Conservation (phyloP, 2,797 vertebrate genomes). For the Acanthornis magna region DNA sequence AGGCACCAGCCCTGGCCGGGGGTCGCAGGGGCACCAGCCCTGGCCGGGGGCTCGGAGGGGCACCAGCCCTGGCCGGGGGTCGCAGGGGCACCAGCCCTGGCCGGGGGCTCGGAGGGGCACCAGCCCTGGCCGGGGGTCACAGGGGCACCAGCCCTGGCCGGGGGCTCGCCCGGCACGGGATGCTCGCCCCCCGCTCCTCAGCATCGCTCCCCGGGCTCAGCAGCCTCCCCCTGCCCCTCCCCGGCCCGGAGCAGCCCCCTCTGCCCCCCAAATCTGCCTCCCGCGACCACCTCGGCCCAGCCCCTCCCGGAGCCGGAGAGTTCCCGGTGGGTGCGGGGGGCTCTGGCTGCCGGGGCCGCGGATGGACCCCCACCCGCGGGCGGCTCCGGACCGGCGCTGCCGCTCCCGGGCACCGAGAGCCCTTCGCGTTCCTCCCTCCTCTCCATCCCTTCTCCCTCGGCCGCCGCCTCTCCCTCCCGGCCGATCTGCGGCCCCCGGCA, state of each 20-base stretch:
- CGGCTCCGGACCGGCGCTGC: background rate
- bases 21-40: too few relatives aligned
- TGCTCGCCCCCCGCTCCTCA: background rate
- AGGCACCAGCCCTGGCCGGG: too few relatives aligned
- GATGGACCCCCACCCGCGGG: background rate
- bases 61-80: too few relatives aligned
- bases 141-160: too few relatives aligned
- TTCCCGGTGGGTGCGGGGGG: background rate
- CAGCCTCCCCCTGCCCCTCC: background rate
- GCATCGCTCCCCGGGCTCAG: background rate
- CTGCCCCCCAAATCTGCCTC: background rate
- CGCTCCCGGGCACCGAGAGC: background rate
- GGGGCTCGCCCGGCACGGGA: accelerated
- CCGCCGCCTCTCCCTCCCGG: background rate
- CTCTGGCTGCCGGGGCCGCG: background rate
- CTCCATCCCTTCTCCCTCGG: background rate
- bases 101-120: too few relatives aligned
- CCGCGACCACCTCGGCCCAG: background rate
- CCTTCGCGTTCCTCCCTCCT: background rate
- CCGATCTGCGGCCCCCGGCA: background rate
- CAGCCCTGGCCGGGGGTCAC: too few relatives aligned
- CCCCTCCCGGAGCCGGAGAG: background rate
- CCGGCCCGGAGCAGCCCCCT: background rate
- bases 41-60: too few relatives aligned
- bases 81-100: too few relatives aligned